Evolutionary conservation across 2,113 vertebrate species (phyloP).

Genomic region (Varanus komodoensis): DNA sequence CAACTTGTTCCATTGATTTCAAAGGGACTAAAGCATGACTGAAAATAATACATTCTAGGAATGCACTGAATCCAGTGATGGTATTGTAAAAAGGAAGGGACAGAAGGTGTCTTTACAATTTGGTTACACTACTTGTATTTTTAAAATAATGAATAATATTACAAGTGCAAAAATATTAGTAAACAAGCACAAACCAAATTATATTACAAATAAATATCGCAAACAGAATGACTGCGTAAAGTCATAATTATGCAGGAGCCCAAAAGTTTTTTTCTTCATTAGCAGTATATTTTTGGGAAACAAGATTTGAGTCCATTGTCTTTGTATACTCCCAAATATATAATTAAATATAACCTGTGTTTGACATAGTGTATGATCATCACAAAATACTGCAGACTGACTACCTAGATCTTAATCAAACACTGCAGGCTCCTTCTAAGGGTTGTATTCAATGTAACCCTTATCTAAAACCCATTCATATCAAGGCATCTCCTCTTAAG

Average conservation of each 20-base stretch:
- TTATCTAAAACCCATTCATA: too few relatives aligned
- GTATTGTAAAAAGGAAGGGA: constrained; percentile 1
- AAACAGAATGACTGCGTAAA: neutral
- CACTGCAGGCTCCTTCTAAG: too few relatives aligned
- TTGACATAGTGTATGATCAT: neutral
- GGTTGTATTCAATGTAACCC: too few relatives aligned
- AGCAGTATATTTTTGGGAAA: neutral
- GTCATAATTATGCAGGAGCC: neutral
- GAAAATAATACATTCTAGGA: neutral
- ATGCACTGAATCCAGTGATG: neutral
- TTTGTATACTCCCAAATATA: neutral
- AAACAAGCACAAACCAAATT: neutral
- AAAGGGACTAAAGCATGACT: neutral
- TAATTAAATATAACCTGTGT: neutral
- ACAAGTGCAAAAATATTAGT: neutral
- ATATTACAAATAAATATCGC: neutral
- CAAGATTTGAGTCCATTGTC: neutral
- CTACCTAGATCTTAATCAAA: neutral
- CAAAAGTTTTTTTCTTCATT: neutral
- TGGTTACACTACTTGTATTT: neutral
- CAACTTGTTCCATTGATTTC: neutral
- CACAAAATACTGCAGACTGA: neutral
- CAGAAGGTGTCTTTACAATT: neutral
- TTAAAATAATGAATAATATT: neutral
- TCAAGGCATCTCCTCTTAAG: too few relatives aligned